Percentiles rank a stretch among this genome's conserved stretches.
phyloP scores from a whole-genome alignment of 1,140 invertebrate genomes.

The Lordiphosa mommai region DNA sequence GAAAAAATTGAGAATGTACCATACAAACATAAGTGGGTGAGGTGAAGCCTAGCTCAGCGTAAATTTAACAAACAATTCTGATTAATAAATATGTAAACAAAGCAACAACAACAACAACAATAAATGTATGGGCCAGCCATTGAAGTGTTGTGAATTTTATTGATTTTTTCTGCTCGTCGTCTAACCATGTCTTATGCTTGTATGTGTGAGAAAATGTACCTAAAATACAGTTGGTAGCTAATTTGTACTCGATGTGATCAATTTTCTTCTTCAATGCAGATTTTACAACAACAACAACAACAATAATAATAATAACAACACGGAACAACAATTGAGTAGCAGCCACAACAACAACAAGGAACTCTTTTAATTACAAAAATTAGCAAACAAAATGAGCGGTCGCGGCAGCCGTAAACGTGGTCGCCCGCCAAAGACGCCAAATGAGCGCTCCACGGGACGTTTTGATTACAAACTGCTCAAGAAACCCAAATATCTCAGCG shows the following conservation, averaged over 20 bases:
- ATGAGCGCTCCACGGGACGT: conserved; percentile 89
- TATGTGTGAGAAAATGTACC: conserved; percentile 3
- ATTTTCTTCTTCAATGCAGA: conserved; percentile 33
- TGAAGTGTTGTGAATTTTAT: conserved; percentile 32
- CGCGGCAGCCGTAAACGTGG: conserved; percentile 90
- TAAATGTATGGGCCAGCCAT: background rate
- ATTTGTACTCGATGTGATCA: conserved; percentile 20
- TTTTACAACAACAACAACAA: conserved; percentile 2
- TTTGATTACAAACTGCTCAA: conserved; percentile 93
- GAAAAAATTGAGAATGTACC: conserved; percentile 27
- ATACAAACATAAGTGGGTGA: conserved; percentile 6
- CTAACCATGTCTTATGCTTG: conserved; percentile 1
- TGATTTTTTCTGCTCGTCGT: conserved; percentile 32
- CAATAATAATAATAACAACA: conserved; percentile 1
- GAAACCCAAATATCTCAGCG: conserved; percentile 93
- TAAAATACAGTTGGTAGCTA: conserved; percentile 6
- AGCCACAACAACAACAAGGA: background rate
- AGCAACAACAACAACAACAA: background rate
- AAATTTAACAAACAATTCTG: too few relatives aligned
- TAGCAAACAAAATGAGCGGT: conserved; percentile 79
- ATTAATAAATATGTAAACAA: conserved; percentile 28
- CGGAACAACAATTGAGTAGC: conserved; percentile 11
- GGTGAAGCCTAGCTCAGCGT: too few relatives aligned
- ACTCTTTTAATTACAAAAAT: background rate
- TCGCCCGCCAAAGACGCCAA: conserved; percentile 92